Evolutionary conservation across 2,888 invertebrate genomes (phyloP).

Genomic region (Mantis religiosa): DNA sequence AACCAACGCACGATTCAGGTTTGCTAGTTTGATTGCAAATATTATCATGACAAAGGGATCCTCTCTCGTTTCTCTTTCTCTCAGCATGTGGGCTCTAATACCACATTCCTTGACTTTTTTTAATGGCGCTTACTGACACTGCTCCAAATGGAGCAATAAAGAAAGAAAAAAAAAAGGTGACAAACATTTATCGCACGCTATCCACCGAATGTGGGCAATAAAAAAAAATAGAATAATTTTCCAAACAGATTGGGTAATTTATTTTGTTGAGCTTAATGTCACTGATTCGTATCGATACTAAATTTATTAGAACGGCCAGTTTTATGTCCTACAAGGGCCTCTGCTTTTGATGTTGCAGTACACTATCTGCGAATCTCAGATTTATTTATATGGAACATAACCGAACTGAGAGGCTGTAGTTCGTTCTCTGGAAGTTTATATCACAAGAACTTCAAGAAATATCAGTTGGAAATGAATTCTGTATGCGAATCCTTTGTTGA

Average conservation of each 20-base stretch:
- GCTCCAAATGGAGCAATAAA: neutral
- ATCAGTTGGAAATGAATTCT: too few relatives aligned
- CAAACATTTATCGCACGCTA: neutral
- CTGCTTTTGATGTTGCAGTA: neutral
- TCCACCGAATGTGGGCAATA: neutral
- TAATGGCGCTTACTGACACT: neutral
- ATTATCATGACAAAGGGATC: too few relatives aligned
- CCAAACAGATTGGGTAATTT: neutral
- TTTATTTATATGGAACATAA: too few relatives aligned
- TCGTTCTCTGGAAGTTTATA: too few relatives aligned
- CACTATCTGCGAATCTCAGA: neutral
- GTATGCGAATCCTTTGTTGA: too few relatives aligned
- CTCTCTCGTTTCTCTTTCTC: too few relatives aligned
- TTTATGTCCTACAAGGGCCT: neutral
- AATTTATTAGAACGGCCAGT: neutral
- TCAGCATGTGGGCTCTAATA: too few relatives aligned
- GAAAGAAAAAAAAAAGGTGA: neutral
- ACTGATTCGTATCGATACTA: neutral
- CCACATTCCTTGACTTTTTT: too few relatives aligned
- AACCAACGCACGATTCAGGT: too few relatives aligned
- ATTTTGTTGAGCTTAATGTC: neutral
- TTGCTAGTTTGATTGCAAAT: too few relatives aligned
- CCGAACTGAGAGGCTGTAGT: too few relatives aligned
- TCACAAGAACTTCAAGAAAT: too few relatives aligned
- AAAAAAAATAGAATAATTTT: neutral